Conservation (phyloP, 2,888 invertebrate genomes). For the Caenorhabditis doughertyi region DNA sequence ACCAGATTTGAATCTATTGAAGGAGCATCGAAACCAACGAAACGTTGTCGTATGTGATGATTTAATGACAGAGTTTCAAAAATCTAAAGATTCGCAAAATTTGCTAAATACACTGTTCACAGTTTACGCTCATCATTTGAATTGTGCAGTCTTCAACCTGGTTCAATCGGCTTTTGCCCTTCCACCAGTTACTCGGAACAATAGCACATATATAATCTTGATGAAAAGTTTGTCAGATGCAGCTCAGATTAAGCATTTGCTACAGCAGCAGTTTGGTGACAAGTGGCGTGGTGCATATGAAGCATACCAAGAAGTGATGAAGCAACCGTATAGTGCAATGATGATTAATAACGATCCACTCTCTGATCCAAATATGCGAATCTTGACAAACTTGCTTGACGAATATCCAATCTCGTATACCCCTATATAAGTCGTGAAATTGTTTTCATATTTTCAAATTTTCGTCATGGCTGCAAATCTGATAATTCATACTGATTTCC, state of each 20-base stretch:
- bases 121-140: slow-evolving; percentile 38
- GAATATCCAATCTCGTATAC: slow-evolving; percentile 1
- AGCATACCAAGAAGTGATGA: slow-evolving; percentile 24
- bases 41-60: slow-evolving; percentile 39
- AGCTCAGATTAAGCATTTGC: slow-evolving; percentile 26
- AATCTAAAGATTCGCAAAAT: slow-evolving; percentile 5
- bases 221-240: slow-evolving; percentile 36
- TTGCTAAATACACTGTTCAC: slow-evolving; percentile 32
- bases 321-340: slow-evolving; percentile 11
- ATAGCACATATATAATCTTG: slow-evolving; percentile 30
- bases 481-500: slow-evolving; percentile 17
- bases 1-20: slow-evolving; percentile 31
- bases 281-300: slow-evolving; percentile 27
- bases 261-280: slow-evolving; percentile 39
- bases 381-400: neutral
- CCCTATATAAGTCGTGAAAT: neutral
- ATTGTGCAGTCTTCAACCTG: slow-evolving; percentile 41
- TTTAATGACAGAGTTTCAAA: slow-evolving; percentile 29
- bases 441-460: neutral
- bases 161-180: slow-evolving; percentile 37
- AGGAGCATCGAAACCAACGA: slow-evolving; percentile 9
- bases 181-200: slow-evolving; percentile 29
- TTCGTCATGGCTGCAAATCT: slow-evolving; percentile 18
- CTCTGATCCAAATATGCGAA: neutral
- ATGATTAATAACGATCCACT: slow-evolving; percentile 26